Percentiles rank a stretch among this genome's conserved stretches.
Evolutionary conservation across 2,888 invertebrate species (phyloP).

Genomic region (Panopea generosa): DNA sequence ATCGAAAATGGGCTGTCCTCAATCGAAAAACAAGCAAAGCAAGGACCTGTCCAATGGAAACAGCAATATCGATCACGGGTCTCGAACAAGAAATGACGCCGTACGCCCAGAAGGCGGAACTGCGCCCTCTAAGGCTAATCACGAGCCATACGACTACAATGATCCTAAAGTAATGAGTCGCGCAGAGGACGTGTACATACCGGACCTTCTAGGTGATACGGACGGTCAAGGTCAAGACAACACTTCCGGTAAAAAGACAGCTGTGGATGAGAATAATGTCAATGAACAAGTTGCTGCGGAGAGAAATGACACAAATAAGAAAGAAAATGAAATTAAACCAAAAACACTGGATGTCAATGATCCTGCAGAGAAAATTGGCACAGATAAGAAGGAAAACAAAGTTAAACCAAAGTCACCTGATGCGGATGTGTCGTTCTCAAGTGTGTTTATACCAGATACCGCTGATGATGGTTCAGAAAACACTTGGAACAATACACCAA

Average conservation of each 20-base stretch:
- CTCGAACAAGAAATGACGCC: conserved; percentile 18
- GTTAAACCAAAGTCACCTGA: neutral
- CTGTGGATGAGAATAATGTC: neutral
- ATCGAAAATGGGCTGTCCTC: conserved; percentile 46
- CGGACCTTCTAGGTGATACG: neutral
- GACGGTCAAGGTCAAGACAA: neutral
- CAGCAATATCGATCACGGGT: neutral
- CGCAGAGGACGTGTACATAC: neutral
- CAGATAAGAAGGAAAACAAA: neutral
- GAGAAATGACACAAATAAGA: neutral
- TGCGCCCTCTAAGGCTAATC: neutral
- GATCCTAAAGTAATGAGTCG: neutral
- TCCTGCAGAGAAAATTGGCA: neutral
- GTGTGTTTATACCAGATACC: conserved; percentile 33
- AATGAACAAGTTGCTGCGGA: neutral
- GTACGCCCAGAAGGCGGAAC: conserved; percentile 8
- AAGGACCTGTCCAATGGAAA: conserved; percentile 31
- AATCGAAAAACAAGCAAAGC: conserved; percentile 47
- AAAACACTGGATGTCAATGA: neutral
- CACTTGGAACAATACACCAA: neutral
- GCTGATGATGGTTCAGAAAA: neutral
- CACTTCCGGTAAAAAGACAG: neutral
- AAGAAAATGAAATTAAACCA: neutral
- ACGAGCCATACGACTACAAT: neutral
- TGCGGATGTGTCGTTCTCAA: neutral